phyloP scores from a whole-genome alignment of 2,888 invertebrate genomes.

The Drosophila mimetica region DNA sequence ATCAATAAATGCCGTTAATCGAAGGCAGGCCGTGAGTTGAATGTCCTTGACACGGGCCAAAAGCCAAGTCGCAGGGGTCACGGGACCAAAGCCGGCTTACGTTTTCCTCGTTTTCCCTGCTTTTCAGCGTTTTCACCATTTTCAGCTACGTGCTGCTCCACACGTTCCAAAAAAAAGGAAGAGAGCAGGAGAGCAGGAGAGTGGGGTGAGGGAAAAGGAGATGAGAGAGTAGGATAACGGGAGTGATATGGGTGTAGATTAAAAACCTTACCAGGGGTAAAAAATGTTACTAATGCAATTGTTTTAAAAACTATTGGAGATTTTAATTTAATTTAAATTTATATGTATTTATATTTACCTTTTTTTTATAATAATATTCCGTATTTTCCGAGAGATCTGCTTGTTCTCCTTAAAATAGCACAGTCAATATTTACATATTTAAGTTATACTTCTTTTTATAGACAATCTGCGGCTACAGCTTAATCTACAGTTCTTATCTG shows the following conservation, averaged over 20 bases:
- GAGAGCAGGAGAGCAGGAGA: not conserved
- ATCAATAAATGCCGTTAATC: conserved; percentile 49
- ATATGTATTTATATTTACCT: not conserved
- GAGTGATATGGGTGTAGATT: not conserved
- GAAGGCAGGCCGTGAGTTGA: conserved; percentile 43
- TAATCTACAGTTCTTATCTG: conserved; percentile 4
- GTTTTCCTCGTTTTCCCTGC: not conserved
- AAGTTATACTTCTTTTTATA: not conserved
- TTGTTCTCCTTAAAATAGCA: not conserved
- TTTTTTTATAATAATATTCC: not conserved
- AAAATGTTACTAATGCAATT: not conserved
- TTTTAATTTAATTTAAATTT: no score
- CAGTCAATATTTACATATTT: not conserved
- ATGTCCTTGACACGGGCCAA: conserved; percentile 67
- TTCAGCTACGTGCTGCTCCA: conserved; percentile 60
- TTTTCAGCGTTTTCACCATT: not conserved
- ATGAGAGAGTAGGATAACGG: conserved; percentile 11
- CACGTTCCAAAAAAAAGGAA: conserved; percentile 38
- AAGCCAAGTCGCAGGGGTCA: conserved; percentile 32
- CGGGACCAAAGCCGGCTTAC: conserved; percentile 32
- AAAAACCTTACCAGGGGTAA: not conserved
- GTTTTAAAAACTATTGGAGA: no score
- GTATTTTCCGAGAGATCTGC: not conserved
- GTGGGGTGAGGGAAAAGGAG: conserved; percentile 4
- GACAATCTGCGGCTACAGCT: not conserved